Percentiles rank a stretch among this genome's conserved stretches.
phyloP scores from a whole-genome alignment of 2,888 invertebrate species.

The Dynastes tityus region DNA sequence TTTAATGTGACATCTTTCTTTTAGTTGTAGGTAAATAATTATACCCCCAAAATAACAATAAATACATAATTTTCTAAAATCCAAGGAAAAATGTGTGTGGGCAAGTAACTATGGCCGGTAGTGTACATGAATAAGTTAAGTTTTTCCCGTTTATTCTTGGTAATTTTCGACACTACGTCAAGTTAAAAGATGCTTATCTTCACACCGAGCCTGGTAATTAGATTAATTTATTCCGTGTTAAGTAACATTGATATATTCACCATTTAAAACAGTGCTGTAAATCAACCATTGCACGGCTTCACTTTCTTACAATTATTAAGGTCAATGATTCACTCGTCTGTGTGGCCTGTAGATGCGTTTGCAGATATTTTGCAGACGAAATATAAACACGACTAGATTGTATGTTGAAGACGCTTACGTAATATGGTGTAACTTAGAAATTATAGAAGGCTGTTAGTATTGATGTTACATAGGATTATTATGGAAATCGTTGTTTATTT shows the following conservation, averaged over 20 bases:
- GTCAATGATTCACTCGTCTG: slow-evolving; percentile 25
- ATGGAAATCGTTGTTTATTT: slow-evolving; percentile 4
- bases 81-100: no score
- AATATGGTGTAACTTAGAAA: neutral
- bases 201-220: neutral
- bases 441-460: neutral
- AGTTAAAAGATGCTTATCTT: slow-evolving; percentile 6
- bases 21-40: no score
- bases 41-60: no score
- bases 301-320: slow-evolving; percentile 37
- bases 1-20: no score
- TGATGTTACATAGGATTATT: neutral
- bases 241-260: slow-evolving; percentile 6
- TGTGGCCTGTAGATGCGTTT: neutral
- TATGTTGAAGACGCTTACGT: slow-evolving; percentile 4
- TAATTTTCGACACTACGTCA: neutral
- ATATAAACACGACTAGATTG: slow-evolving; percentile 20
- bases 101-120: no score
- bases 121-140: neutral
- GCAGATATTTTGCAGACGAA: slow-evolving; percentile 40
- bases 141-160: neutral
- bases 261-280: slow-evolving; percentile 5
- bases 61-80: no score
- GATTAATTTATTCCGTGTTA: slow-evolving; percentile 16
- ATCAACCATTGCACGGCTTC: neutral